Conservation (phyloP, 2,113 vertebrate species). For the Callithrix jacchus region DNA sequence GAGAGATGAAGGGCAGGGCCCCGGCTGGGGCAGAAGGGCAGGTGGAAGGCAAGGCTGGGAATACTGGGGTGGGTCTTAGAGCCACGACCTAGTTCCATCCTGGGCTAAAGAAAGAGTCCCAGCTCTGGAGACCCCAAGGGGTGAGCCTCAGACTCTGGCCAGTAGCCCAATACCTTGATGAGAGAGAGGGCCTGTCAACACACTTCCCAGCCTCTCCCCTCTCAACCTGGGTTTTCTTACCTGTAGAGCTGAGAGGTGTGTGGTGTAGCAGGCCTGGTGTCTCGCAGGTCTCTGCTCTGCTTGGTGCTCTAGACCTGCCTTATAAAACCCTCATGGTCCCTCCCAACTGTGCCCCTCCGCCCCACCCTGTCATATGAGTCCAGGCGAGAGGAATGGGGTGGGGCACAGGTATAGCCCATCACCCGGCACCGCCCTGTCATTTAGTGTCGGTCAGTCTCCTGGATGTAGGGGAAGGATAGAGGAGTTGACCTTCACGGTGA, state of each 20-base stretch:
- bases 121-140: too few species aligned
- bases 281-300: not conserved
- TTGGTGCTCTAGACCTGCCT: not conserved
- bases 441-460: not conserved
- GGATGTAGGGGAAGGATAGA: not conserved
- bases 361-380: not conserved
- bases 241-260: conserved; percentile 23
- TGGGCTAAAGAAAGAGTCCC: not conserved
- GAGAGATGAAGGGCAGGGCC: not conserved
- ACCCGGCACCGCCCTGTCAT: not conserved
- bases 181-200: not conserved
- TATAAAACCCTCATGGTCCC: conserved; percentile 59
- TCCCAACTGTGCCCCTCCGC: not conserved
- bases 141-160: not conserved
- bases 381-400: not conserved
- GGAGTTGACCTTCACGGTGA: not conserved
- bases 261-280: not conserved
- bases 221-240: conserved; percentile 45
- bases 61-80: not conserved
- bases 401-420: not conserved
- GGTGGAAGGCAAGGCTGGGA: not conserved
- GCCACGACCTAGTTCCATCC: not conserved
- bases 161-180: not conserved
- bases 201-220: not conserved
- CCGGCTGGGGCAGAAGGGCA: not conserved